Evolutionary conservation across 2,113 vertebrate species (phyloP), one percentile per base, ranked within the genome.

Genomic region (Abramis brama): DNA sequence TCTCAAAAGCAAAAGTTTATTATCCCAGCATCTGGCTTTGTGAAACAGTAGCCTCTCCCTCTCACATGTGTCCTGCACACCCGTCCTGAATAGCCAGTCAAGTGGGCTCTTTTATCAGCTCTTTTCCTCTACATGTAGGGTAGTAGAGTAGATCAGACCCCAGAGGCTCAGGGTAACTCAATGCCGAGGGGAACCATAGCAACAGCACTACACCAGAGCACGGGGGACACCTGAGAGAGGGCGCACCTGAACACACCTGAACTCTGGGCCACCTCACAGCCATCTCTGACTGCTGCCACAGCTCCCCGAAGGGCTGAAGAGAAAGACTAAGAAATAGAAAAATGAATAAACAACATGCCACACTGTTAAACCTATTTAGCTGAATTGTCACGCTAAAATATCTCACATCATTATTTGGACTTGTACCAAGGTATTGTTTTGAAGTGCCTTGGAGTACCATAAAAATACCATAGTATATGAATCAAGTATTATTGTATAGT

Each of bases 171-270:
- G 62, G 50, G 87, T 64, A 88, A 88, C 74, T 13, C 50, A 73
- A 88, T 45, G n/a, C 84, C 55, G 47, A 45, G 60, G 74, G 62
- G 43, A 85, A 78, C 71, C 79, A 43, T 82, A 66, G 83, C 30
- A 74, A 85, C 59, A 45, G 60, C 57, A 39, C 15, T 60, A 82
- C 33, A 76, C 47, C 33, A 50, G 59, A 50, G 7, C n/a, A 68
- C 17, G 50, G 13, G 55, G 27, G 70, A 52, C 79, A 78, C 27
- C 71, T 59, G 33, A 82, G 70, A 50, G 33, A 57, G 21, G 7
- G 33, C 43, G 47, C 45, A 80, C 45, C 47, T 79, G 62, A 83
- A 43, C 30, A 50, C 60, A 57, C 11, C 47, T 79, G 62, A 81
- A 81, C 79, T 64, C 36, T 27, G 39, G 36, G 79, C 36, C 78